Evolutionary conservation across 2,888 invertebrate genomes (phyloP).

Genomic region (Ernsta delagoae): DNA sequence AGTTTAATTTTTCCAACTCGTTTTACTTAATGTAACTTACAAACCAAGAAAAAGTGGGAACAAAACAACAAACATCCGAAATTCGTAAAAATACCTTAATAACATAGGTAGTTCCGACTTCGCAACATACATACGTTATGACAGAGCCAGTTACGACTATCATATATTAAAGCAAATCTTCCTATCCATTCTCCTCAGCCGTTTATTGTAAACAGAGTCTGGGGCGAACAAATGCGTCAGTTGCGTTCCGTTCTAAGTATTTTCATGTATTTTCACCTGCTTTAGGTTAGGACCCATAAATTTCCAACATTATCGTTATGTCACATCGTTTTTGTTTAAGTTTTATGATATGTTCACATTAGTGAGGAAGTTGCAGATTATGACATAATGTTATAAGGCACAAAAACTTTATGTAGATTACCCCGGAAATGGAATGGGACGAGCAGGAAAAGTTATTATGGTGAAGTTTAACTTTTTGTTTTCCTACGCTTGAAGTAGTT

Average conservation of each 20-base stretch:
- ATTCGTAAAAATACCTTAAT: not conserved
- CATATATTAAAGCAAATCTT: constrained; percentile 63
- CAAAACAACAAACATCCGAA: not conserved
- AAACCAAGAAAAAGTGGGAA: too few species aligned
- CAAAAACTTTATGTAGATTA: constrained; percentile 8
- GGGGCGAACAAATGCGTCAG: constrained; percentile 65
- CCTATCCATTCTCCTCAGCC: constrained; percentile 68
- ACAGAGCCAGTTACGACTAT: constrained; percentile 41
- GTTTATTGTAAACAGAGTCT: constrained; percentile 60
- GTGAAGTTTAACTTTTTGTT: not conserved
- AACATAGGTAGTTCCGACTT: not conserved
- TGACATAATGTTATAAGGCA: not conserved
- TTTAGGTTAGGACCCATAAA: constrained; percentile 30
- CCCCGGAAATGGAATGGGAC: not conserved
- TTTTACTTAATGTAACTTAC: too few species aligned
- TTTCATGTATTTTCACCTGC: constrained; percentile 57
- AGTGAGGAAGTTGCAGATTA: not conserved
- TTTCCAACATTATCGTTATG: constrained; percentile 20
- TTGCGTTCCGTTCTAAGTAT: constrained; percentile 54
- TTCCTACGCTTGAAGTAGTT: too few species aligned
- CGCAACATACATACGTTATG: not conserved
- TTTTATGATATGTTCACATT: not conserved
- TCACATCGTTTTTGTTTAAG: constrained; percentile 15
- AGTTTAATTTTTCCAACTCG: too few species aligned
- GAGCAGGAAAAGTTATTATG: not conserved